Base-by-base conservation (phyloP, 2,888 invertebrate species). In the Drosophila austrosaltans region DNA sequence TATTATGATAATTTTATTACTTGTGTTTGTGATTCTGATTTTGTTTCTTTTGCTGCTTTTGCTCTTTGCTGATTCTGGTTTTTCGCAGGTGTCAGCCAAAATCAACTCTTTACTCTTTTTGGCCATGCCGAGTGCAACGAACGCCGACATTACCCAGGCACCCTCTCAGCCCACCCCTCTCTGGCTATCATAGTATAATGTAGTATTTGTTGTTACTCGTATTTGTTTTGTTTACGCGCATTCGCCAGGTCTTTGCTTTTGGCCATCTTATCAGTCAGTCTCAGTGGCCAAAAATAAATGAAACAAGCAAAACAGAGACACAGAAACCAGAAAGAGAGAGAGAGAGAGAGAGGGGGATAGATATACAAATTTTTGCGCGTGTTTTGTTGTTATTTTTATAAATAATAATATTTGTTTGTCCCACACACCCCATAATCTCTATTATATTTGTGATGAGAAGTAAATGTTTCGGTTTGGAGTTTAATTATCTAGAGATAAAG, bases 91-190 rank as follows among this genome's bases (percentile, higher is more conserved):
- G 69, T 75, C 72, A 75, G 82, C 77, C 83, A 75, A 48, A 48
- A 22, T 48, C 8, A 48, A 72, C 67, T 76, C 58, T 66, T 63
- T 61, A 32, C 25, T 28, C 32, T 32, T 40, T 48, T 32, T 40
- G 30, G 56, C 56, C 40, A 42, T 44, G 48, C 56, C 8, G 87
- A 75, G 87, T 87, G 87, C 83, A 87, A 87, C 71, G 84, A 83
- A 83, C 83, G 81, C 72, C 72, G 40, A 66, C 42, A 25, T 39
- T 53, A 3, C 20, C 30, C 30, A 20, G n/a, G 10, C 36, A 16
- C 68, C 25, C 48, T 10, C 12, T 8, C 20, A 7, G 2, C 12
- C 22, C 44, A 7, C 48, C 44, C 8, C 3, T 8, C 7, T 20
- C 48, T 48, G 10, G 0, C 25, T 48, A 8, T 48, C 48, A 25